phyloP scores from a whole-genome alignment of 2,888 invertebrate genomes.

The Lasioglossum calceatum region DNA sequence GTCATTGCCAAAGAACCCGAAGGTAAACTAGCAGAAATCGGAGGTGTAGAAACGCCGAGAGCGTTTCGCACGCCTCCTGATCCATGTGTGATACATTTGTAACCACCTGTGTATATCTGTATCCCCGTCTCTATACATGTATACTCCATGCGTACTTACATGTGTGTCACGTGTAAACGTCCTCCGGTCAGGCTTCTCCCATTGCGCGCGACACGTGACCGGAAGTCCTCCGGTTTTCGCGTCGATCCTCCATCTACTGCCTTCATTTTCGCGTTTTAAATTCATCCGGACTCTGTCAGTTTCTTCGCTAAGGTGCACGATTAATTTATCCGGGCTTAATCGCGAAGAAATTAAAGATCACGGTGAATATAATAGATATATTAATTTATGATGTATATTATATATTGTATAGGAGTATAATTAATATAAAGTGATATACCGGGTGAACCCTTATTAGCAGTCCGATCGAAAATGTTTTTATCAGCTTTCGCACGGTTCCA shows the following conservation, averaged over 20 bases:
- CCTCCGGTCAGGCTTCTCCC: slow-evolving; percentile 58
- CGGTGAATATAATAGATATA: too few species aligned
- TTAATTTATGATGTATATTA: too few species aligned
- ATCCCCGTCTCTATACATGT: slow-evolving; percentile 14
- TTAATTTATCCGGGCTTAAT: too few species aligned
- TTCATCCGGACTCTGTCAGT: too few species aligned
- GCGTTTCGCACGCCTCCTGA: slow-evolving; percentile 62
- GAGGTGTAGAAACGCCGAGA: slow-evolving; percentile 48
- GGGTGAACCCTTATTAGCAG: too few species aligned
- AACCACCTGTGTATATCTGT: slow-evolving; percentile 34
- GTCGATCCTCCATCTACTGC: background rate
- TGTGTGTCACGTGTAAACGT: slow-evolving; percentile 51
- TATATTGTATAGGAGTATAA: too few species aligned
- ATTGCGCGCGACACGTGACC: slow-evolving; percentile 17
- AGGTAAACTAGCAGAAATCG: slow-evolving; percentile 86
- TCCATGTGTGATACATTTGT: slow-evolving; percentile 47
- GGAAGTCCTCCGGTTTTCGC: background rate
- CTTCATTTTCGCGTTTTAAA: background rate
- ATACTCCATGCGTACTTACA: background rate
- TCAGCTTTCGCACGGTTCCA: too few species aligned
- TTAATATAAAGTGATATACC: too few species aligned
- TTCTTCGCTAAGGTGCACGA: too few species aligned
- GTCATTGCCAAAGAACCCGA: slow-evolving; percentile 97
- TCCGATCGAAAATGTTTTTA: too few species aligned
- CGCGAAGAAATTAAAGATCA: too few species aligned